Conservation (phyloP, 1,140 invertebrate genomes). For the Cephus cinctus region DNA sequence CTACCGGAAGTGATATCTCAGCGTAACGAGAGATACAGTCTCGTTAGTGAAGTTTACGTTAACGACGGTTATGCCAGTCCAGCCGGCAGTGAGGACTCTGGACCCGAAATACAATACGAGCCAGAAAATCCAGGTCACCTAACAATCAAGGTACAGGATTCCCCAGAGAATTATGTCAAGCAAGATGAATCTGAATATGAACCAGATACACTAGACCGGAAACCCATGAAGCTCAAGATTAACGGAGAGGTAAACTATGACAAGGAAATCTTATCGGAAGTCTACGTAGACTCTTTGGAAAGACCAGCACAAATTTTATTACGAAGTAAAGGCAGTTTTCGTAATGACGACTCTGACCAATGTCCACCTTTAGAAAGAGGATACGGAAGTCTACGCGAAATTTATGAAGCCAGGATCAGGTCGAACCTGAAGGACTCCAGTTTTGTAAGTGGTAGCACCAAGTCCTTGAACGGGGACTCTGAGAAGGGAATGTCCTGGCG, state of each 20-base stretch:
- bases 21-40: slow-evolving; percentile 60
- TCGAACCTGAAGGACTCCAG: slow-evolving; percentile 25
- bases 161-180: slow-evolving; percentile 67
- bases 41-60: slow-evolving; percentile 76
- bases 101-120: slow-evolving; percentile 59
- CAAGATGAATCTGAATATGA: slow-evolving; percentile 77
- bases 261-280: slow-evolving; percentile 43
- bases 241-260: slow-evolving; percentile 45
- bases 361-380: slow-evolving; percentile 47
- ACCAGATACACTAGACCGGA: slow-evolving; percentile 81
- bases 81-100: slow-evolving; percentile 63
- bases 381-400: slow-evolving; percentile 70
- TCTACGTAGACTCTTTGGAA: slow-evolving; percentile 59
- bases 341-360: slow-evolving; percentile 44
- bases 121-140: slow-evolving; percentile 68
- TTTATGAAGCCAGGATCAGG: slow-evolving; percentile 63
- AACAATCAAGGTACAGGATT: slow-evolving; percentile 77
- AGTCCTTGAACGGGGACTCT: slow-evolving; percentile 25
- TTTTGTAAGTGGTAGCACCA: slow-evolving; percentile 22
- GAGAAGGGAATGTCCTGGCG: slow-evolving; percentile 38
- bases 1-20: slow-evolving; percentile 57
- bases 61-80: slow-evolving; percentile 74
- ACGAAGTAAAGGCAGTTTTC: slow-evolving; percentile 64
- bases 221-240: slow-evolving; percentile 66
- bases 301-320: slow-evolving; percentile 60